Conservation (phyloP, 2,888 invertebrate genomes). For the Drosophila sordidapex region DNA sequence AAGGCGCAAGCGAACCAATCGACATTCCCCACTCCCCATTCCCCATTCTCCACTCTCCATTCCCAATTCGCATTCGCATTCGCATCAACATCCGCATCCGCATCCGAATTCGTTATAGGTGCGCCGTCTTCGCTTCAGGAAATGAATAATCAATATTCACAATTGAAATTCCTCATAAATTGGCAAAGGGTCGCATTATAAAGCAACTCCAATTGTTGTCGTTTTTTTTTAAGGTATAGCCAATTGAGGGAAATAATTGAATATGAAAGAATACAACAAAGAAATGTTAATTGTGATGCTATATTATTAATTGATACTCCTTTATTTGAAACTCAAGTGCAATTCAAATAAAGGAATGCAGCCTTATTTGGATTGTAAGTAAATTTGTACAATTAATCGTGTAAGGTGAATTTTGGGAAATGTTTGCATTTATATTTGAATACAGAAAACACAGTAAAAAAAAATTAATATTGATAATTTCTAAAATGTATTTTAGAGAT, state of each 20-base stretch:
- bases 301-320: neutral
- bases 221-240: neutral
- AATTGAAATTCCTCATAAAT: constrained; percentile 74
- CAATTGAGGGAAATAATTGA: constrained; percentile 1
- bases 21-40: constrained; percentile 15
- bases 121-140: constrained; percentile 55
- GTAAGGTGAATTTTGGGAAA: too few relatives aligned
- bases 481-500: neutral
- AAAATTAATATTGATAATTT: neutral
- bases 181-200: constrained; percentile 52
- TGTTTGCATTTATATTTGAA: neutral
- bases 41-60: constrained; percentile 2
- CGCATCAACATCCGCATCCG: constrained; percentile 22
- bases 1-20: constrained; percentile 42
- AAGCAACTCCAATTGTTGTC: constrained; percentile 11
- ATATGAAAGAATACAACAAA: neutral
- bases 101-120: constrained; percentile 48
- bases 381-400: neutral
- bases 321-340: neutral
- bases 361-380: too few relatives aligned
- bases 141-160: constrained; percentile 77
- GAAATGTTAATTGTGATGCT: neutral
- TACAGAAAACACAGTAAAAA: neutral
- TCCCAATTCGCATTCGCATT: constrained; percentile 27
- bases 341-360: neutral